phyloP scores from a whole-genome alignment of 2,888 invertebrate genomes.

The Allolobophora icterica region DNA sequence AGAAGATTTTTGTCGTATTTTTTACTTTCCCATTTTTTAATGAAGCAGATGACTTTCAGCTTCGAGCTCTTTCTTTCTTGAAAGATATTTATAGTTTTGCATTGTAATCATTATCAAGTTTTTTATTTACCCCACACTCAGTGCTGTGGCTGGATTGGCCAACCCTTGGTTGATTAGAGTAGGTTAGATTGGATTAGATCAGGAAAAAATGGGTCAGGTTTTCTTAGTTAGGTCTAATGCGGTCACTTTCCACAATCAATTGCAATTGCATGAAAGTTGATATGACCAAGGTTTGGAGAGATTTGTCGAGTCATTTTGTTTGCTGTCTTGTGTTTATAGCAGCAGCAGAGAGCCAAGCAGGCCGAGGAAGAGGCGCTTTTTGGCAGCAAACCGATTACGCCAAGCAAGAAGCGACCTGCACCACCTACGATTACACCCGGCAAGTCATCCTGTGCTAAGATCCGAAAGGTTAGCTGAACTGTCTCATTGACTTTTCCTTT shows the following conservation, averaged over 20 bases:
- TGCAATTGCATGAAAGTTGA: not conserved
- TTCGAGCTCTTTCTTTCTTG: no score
- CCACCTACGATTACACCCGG: not conserved
- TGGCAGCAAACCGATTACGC: conserved; percentile 21
- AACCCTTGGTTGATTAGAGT: no score
- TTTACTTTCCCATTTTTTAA: not conserved
- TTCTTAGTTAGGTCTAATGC: not conserved
- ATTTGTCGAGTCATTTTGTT: not conserved
- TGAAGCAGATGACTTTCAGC: no score
- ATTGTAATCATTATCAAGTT: no score
- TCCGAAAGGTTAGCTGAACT: not conserved
- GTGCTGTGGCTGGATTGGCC: no score
- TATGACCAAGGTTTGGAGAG: not conserved
- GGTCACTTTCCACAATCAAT: not conserved
- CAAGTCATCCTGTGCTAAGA: not conserved
- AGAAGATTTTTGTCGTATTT: no score
- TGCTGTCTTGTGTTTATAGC: conserved; percentile 26
- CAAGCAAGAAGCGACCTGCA: not conserved
- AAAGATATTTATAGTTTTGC: no score
- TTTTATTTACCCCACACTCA: no score
- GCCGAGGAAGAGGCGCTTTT: conserved; percentile 13
- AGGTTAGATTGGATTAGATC: no score
- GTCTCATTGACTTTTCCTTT: not conserved
- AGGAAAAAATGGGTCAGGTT: no score
- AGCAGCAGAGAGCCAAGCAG: conserved; percentile 29